Evolutionary conservation across 2,113 vertebrate genomes (phyloP).

Genomic region (Cnemophilus loriae): DNA sequence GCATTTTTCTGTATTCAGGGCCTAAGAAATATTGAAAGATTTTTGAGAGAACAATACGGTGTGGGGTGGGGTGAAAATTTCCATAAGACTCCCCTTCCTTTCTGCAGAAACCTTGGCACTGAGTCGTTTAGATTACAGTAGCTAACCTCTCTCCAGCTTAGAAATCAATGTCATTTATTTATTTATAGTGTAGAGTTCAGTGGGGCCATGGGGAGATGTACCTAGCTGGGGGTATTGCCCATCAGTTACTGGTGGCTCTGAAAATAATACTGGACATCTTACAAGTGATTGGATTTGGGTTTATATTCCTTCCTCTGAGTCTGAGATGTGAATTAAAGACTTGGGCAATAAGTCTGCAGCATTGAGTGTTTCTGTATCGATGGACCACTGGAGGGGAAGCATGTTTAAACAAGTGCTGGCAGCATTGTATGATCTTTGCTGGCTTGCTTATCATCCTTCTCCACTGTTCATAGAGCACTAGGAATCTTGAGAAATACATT

Average conservation of each 20-base stretch:
- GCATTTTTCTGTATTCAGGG: not conserved
- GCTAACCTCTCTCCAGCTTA: not conserved
- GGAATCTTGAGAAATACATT: not conserved
- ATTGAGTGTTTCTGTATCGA: not conserved
- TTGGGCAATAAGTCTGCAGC: not conserved
- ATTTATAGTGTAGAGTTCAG: not conserved
- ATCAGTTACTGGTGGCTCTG: not conserved
- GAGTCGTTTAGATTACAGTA: not conserved
- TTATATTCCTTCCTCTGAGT: not conserved
- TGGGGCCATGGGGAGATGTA: not conserved
- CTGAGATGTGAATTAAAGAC: not conserved
- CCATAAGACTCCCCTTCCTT: not conserved
- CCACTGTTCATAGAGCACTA: not conserved
- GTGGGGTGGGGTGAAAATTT: not conserved
- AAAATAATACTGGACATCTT: not conserved
- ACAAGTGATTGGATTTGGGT: not conserved
- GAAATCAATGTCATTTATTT: not conserved
- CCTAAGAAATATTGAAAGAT: not conserved
- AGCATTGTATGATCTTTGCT: not conserved
- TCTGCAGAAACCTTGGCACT: not conserved
- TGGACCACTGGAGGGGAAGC: not conserved
- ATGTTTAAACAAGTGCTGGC: not conserved
- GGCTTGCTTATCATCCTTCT: not conserved
- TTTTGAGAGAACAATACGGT: not conserved
- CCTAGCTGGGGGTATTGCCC: not conserved